Evolutionary conservation across 37 sponge, comb jelly and placozoan genomes (phyloP), one percentile per base, ranked within the genome.

Genomic region (Agelas oroides): DNA sequence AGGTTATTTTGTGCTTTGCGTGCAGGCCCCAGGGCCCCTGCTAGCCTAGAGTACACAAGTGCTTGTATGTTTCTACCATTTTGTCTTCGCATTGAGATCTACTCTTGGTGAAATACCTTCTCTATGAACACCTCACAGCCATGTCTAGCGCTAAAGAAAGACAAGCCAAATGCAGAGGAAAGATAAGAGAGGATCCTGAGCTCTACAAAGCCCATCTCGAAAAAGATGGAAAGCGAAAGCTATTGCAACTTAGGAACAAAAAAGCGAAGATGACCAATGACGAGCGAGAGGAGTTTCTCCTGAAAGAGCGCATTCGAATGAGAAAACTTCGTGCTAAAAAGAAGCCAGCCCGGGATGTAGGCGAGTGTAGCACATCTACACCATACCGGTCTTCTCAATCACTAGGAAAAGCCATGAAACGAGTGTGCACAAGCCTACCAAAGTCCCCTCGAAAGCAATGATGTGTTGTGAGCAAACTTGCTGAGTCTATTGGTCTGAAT

Each of bases 161-260:
- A 67, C 69, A 67, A 32, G 69, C 69, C 31, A 67, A 67, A 67
- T 34, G 34, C 20, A 67, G 69, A 67, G 69, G 34, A 67, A 67
- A 67, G 28, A 67, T 67, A 33, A 67, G 35, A 31, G 69, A 67
- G 35, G 28, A 27, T 32, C 69, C 69, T 67, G 69, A 67, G 69
- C 69, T 67, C 69, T 67, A 67, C 69, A 67, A 67, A 32, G 69
- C 69, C 31, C 28, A 67, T 32, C 69, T 67, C 28, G 69, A 67
- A 32, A 67, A 67, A 67, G 69, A 67, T 67, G 3, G 35, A 67
- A 67, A 67, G 34, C 31, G 69, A 32, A 25, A 67, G 69, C 34
- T 27, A 33, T 67, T 31, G 28, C 5, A 27, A 32, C 69, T 67
- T 67, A 25, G 31, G 19, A 67, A 30, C 19, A 32, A 25, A 33